Evolutionary conservation across 1,140 invertebrate genomes (phyloP).

Genomic region (Piezodorus guildinii): DNA sequence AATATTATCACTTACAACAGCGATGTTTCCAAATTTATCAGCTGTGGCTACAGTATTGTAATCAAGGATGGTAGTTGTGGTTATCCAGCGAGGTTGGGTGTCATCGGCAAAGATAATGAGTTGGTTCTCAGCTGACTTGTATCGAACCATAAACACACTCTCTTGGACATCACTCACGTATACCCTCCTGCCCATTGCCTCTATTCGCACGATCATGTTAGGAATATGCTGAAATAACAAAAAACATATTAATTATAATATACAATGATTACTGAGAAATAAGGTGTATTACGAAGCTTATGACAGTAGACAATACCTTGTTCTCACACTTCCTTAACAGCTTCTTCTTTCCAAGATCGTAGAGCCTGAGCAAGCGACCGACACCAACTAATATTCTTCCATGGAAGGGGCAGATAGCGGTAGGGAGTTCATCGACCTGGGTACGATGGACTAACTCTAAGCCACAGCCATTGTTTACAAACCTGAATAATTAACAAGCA

Average conservation of each 20-base stretch:
- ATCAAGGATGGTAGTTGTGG: slow-evolving; percentile 83
- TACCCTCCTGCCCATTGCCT: slow-evolving; percentile 85
- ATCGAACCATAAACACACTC: slow-evolving; percentile 90
- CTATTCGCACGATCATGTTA: slow-evolving; percentile 85
- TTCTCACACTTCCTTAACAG: slow-evolving; percentile 96
- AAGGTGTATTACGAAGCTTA: neutral
- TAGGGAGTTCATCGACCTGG: slow-evolving; percentile 83
- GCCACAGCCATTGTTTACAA: slow-evolving; percentile 55
- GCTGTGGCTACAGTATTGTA: slow-evolving; percentile 92
- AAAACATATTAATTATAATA: slow-evolving; percentile 14
- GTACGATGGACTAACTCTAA: slow-evolving; percentile 92
- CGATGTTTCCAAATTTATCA: slow-evolving; percentile 98
- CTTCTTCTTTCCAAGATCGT: slow-evolving; percentile 96
- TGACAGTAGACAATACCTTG: slow-evolving; percentile 45
- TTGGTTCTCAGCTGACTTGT: slow-evolving; percentile 93
- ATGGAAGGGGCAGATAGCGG: slow-evolving; percentile 81
- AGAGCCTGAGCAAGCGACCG: slow-evolving; percentile 81
- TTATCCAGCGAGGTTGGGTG: slow-evolving; percentile 92
- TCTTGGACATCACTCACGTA: slow-evolving; percentile 95
- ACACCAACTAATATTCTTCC: slow-evolving; percentile 85
- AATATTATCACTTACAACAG: slow-evolving; percentile 59
- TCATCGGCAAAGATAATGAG: slow-evolving; percentile 98
- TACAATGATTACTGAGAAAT: neutral
- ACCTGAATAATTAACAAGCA: slow-evolving; percentile 34
- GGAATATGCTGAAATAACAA: slow-evolving; percentile 68